Base-by-base conservation (phyloP, 2,888 invertebrate species). In the Dinocampus coccinellae region DNA sequence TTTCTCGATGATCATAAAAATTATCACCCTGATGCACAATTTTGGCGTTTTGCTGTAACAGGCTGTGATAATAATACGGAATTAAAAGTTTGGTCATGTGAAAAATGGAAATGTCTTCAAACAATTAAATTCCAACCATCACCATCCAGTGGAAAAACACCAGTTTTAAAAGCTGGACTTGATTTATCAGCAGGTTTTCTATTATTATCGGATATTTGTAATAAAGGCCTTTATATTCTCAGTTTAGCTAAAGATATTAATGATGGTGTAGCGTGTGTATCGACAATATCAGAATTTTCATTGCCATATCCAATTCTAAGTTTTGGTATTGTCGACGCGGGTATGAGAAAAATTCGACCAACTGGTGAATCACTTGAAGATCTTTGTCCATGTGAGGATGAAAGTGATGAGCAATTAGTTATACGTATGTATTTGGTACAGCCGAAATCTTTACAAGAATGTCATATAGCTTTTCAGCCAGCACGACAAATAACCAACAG, bases 41-140 rank as follows among this genome's bases (percentile, higher is more conserved):
- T 97, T 88, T 99, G 99, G 98, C 97, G 97, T 87, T 97, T 94
- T 88, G 97, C 96, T 0, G 91, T 98, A 53, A 98, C 98, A 0
- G 97, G 97, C 0, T 94, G 96, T 0, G 93, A 94, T 76, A 92
- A 95, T 85, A 98, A 98, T 88, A 93, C 95, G 0, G 95, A 95
- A 81, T 89, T 98, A 67, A 98, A 97, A 88, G 90, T 94, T 60
- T 98, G 98, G 97, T 96, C 96, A 7, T 98, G 98, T 87, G 96
- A 97, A 84, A 91, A 95, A 0, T 99, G 99, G 99, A 91, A 91
- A 61, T 98, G 98, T 83, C 89, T 98, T n/a, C 98, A 97, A 86
- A 96, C 93, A 0, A 91, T 97, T 42, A 91, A 90, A 34, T 94
- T 96, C 82, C 88, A 90, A 1, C 90, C 92, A 0, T 85, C 88